These are phyloP conservation scores for Platyura marginata DNA, from an alignment of 1,140 invertebrate species.

Conservation along the genomic window DNA sequence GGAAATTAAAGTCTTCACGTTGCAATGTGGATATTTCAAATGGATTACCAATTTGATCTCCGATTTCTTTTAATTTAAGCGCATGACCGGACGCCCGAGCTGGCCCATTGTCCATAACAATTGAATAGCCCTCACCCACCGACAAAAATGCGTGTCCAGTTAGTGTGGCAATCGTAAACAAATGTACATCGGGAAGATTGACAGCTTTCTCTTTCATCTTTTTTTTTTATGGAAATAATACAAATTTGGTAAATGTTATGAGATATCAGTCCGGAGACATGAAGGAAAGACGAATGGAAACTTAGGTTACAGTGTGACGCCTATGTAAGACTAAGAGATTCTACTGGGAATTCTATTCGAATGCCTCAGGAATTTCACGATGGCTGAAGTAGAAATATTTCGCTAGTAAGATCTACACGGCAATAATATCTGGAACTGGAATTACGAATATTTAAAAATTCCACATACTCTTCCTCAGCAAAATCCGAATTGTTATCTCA, in stretches of 20 bases:
- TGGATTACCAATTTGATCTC: slow-evolving; percentile 66
- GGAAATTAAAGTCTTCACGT: slow-evolving; percentile 64
- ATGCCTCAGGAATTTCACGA: no score
- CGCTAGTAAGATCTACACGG: no score
- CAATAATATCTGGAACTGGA: no score
- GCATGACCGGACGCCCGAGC: slow-evolving; percentile 43
- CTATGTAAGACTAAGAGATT: no score
- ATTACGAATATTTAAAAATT: no score
- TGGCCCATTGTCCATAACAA: slow-evolving; percentile 80
- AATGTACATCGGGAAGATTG: slow-evolving; percentile 53
- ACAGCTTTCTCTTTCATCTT: slow-evolving; percentile 50
- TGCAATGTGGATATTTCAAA: slow-evolving; percentile 80
- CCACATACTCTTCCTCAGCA: no score
- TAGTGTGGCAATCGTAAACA: slow-evolving; percentile 89
- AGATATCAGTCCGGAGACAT: background rate
- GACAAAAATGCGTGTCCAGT: slow-evolving; percentile 72
- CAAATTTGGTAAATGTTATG: background rate
- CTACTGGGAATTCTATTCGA: no score
- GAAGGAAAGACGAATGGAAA: no score
- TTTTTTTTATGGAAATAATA: no score
- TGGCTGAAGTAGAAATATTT: no score
- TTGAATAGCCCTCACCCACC: slow-evolving; percentile 60
- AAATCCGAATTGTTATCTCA: no score
- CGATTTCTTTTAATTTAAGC: slow-evolving; percentile 45
- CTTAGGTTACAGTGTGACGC: no score